A percentile compares a stretch with the other conserved stretches of the same genome.
These are phyloP conservation scores for Meloidogyne hapla DNA, from an alignment of 1,140 invertebrate genomes.

Conservation along the genomic window DNA sequence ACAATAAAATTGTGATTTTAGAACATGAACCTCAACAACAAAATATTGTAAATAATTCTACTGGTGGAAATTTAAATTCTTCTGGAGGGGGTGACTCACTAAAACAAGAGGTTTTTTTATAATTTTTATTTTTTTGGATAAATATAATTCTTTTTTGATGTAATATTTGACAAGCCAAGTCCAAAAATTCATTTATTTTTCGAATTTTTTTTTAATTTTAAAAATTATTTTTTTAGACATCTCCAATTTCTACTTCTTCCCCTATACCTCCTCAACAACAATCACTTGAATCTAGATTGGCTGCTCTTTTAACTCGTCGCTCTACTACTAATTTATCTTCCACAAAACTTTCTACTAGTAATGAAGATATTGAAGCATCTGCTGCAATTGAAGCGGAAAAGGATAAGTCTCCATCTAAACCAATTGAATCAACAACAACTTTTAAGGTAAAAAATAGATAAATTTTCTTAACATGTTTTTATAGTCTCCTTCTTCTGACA, in stretches of 20 bases:
- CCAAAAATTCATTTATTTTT: no score
- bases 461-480: background rate
- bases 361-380: background rate
- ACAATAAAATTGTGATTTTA: constrained; percentile 4
- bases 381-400: background rate
- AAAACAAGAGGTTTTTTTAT: background rate
- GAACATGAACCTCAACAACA: background rate
- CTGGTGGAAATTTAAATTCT: no score
- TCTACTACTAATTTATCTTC: background rate
- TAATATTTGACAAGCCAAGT: no score
- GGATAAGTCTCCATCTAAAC: background rate
- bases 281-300: constrained; percentile 15
- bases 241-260: background rate
- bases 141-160: no score
- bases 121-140: no score
- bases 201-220: background rate
- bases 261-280: background rate
- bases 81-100: no score
- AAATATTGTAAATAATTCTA: background rate
- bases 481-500: background rate
- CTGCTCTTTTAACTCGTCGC: constrained; percentile 8
- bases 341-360: background rate
- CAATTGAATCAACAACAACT: background rate
- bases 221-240: background rate
- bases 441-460: background rate